Evolutionary conservation across 1,140 invertebrate species (phyloP), one percentile per base, ranked within the genome.

Genomic region (Drosophila sucinea): DNA sequence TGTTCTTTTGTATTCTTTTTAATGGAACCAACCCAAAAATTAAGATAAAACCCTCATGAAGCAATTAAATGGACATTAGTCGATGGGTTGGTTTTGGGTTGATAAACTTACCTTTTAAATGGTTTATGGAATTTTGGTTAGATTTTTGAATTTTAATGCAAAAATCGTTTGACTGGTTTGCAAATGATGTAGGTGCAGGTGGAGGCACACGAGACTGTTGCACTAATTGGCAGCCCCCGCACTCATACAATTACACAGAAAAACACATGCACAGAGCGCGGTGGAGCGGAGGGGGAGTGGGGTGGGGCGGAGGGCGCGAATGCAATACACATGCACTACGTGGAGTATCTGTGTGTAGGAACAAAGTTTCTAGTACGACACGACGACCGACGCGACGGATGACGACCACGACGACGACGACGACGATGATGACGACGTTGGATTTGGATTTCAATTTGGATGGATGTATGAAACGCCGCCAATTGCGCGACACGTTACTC

Each of bases 11-110:
- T 25, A 23, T 41, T 63, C 51, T 10, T 76, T 76, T 75, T 35
- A 41, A 63, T 74, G 47, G 29, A 17, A 32, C 60, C 23, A 41
- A 55, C 11, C 29, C 35, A 44, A 17, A 32, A 54, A 40, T 66
- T 33, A 41, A 51, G 63, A 73, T 62, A 47, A 67, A 27, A 38
- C 63, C 17, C 27, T 23, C 30, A 67, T 57, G 38, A 55, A 44
- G 85, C 86, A 86, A 90, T 90, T 67, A 73, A 86, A 77, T 86
- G 77, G 82, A 82, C 81, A 90, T 85, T 77, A 73, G 72, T 69
- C 58, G 69, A 67, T 70, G 78, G 79, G 81, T 77, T 82, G 86
- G 67, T 82, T 72, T 61, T 8, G 1, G 8, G 51, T 29, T 60
- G 63, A n/a, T 60, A 38, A 63, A 33, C 76, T 78, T 75, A 78